Base-by-base conservation (phyloP, 2,113 vertebrate genomes). In the Tragelaphus scriptus region DNA sequence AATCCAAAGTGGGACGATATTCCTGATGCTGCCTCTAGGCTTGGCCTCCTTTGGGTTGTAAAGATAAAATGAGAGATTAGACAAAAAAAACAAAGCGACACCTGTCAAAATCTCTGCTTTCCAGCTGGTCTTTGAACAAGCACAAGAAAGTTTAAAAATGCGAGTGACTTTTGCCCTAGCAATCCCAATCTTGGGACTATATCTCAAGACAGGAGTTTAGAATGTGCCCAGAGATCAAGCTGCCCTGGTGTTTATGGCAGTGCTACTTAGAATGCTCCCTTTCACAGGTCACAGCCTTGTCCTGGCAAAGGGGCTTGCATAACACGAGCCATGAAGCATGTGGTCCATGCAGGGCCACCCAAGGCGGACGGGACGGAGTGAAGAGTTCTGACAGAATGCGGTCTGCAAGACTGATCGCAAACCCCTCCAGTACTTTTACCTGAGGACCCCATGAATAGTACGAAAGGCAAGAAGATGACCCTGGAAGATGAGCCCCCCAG, bases 231-330 rank as follows among this genome's bases (percentile, higher is more conserved):
- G 26, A 49, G 21, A 5, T 3, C 30, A 1, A n/a, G 71, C 21
- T 0, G 1, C 15, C 25, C 7, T 16, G 30, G 14, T 8, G 28
- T 5, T 26, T 7, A 10, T 0, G 23, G 47, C 40, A 7, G 12
- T 4, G 1, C 28, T 36, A 12, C 19, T 77, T 7, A n/a, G 15
- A 15, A 44, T 1, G 1, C 17, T 1, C 68, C 2, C 3, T 36
- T 40, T 40, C n/a, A 75, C 10, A 2, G 68, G 36, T 12, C 68
- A 40, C 68, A 28, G 19, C 36, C 68, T 40, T 6, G 36, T 13
- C 36, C 68, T 75, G 65, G 65, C 65, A 36, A 36, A 36, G 65
- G 65, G 8, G 65, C n/a, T 23, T 3, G 10, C 2, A 2, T 12
- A 3, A 13, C 21, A 40, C 5, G 6, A 23, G 11, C 68, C 40